Evolutionary conservation across 2,113 vertebrate genomes (phyloP), one percentile per base, ranked within the genome.

Genomic region (Rhinichthys klamathensis): DNA sequence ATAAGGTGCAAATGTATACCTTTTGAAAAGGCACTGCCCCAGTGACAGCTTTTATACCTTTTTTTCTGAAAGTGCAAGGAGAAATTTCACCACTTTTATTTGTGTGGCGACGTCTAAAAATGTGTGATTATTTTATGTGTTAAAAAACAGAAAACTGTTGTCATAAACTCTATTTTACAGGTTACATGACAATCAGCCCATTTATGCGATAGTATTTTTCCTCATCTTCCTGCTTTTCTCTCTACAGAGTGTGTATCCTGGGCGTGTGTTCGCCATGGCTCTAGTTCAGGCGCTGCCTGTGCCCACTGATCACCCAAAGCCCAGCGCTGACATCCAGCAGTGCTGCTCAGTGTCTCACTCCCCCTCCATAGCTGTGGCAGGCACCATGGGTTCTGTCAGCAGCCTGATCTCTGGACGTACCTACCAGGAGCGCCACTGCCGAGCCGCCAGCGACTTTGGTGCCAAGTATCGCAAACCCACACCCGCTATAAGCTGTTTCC

Each of bases 341-440:
- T 92, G 90, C 89, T 88, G 80, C 0, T 23, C 94, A 0, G 16
- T 91, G 0, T 51, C 92, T 82, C 38, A 49, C 88, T 91, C 91
- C 81, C 78, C 83, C 78, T 72, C 83, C 75, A 25, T 63, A 18
- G 56, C 92, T 1, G 87, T 86, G 1, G 78, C 89, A 25, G 87
- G 92, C 89, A 89, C 93, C 91, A 99, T 99, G 97, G 97, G 98
- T 88, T 99, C 97, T 0, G 98, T 99, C 60, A 95, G 98, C 93
- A 99, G 97, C 90, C 97, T 99, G 80, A 97, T 99, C 90, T 97
- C 98, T 0, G 94, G 96, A 81, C 95, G 97, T 70, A 96, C 97
- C 46, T 96, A 93, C 91, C 97, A 97, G 0, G 95, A 97, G 89
- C 95, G 91, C 0, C 82, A 96, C 16, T 93, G 94, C 84, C 93